Conservation (phyloP, 1,140 invertebrate genomes). For the Drosophila bifasciata region DNA sequence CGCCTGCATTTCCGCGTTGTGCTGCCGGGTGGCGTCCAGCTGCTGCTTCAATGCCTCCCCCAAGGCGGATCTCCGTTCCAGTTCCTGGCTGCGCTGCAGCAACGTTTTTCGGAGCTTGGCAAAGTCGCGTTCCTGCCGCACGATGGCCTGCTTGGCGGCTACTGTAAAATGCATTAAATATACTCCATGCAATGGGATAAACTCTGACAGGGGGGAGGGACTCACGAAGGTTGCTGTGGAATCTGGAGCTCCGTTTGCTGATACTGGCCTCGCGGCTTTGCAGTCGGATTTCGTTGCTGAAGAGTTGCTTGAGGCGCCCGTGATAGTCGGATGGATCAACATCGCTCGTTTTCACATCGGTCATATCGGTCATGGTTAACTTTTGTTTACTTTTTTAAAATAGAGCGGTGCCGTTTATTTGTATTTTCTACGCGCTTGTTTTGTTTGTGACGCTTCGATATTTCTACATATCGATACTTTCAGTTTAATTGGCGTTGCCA, state of each 20-base stretch:
- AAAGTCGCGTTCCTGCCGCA: constrained; percentile 25
- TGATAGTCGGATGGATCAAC: constrained; percentile 10
- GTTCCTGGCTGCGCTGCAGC: constrained; percentile 5
- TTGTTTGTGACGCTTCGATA: background rate
- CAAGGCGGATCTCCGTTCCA: constrained; percentile 22
- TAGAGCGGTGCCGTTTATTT: constrained; percentile 20
- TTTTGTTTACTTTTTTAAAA: constrained; percentile 37
- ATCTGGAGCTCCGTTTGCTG: constrained; percentile 35
- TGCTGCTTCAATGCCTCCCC: constrained; percentile 9
- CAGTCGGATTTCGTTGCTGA: constrained; percentile 27
- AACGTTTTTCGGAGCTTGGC: constrained; percentile 1
- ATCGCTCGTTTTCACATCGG: background rate
- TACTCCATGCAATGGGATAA: too few relatives aligned
- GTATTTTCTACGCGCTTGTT: constrained; percentile 29
- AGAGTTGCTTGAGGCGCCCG: constrained; percentile 34
- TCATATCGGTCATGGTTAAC: background rate
- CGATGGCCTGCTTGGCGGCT: background rate
- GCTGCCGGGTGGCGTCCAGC: constrained; percentile 19
- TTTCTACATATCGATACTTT: constrained; percentile 21
- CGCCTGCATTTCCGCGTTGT: constrained; percentile 2
- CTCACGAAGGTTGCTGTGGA: constrained; percentile 38
- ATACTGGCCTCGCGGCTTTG: constrained; percentile 16
- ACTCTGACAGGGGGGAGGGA: background rate
- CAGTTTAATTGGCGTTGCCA: constrained; percentile 15
- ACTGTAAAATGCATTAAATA: constrained; percentile 18